Percentiles rank a stretch among this genome's conserved stretches.
Evolutionary conservation across 30 jellyfish, hydroid and myxozoan species (phyloP).

Genomic region (Aurelia aurita): DNA sequence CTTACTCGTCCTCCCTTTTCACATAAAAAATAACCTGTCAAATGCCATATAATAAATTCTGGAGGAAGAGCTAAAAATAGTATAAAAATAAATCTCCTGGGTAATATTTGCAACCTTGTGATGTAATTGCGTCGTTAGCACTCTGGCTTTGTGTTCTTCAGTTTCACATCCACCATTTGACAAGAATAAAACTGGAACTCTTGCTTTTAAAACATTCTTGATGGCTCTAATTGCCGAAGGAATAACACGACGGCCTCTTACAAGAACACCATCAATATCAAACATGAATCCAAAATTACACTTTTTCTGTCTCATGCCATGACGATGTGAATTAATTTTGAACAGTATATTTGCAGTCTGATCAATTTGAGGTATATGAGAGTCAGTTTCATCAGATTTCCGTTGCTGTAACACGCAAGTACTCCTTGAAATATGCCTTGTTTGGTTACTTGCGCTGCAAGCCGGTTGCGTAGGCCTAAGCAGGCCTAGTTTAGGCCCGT

Average conservation of each 20-base stretch:
- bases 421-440: too few relatives aligned
- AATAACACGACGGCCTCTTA: conserved; percentile 86
- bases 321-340: not conserved
- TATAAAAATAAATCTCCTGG: too few relatives aligned
- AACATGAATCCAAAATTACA: conserved; percentile 80
- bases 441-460: too few relatives aligned
- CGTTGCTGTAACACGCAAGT: too few relatives aligned
- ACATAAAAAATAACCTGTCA: too few relatives aligned
- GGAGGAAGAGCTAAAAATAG: too few relatives aligned
- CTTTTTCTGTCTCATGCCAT: not conserved
- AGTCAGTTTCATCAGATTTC: not conserved
- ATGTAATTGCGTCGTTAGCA: conserved; percentile 64
- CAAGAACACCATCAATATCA: conserved; percentile 95
- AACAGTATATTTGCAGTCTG: conserved; percentile 21
- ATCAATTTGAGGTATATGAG: not conserved
- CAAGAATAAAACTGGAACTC: conserved; percentile 79
- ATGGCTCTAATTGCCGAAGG: conserved; percentile 89
- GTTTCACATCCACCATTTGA: conserved; percentile 98
- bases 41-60: too few relatives aligned
- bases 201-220: conserved; percentile 47
- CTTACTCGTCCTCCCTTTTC: too few relatives aligned
- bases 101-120: conserved; percentile 48
- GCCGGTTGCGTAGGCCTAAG: too few relatives aligned
- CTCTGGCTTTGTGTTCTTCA: conserved; percentile 85
- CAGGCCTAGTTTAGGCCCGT: too few relatives aligned